phyloP scores from a whole-genome alignment of 2,797 vertebrate genomes.

The Pempheris klunzingeri region DNA sequence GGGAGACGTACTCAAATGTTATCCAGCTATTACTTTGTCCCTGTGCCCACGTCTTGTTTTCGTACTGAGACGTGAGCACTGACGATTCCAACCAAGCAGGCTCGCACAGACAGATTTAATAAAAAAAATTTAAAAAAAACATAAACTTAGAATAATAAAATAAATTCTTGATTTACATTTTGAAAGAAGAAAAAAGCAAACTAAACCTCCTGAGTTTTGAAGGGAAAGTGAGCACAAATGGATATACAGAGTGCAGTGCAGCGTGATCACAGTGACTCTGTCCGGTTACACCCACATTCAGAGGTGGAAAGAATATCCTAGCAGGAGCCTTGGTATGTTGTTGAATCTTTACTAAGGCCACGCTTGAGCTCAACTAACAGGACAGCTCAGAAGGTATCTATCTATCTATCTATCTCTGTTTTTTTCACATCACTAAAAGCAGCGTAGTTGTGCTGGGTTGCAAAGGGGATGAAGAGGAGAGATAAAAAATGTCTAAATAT shows the following conservation, averaged over 20 bases:
- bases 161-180: not conserved
- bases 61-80: not conserved
- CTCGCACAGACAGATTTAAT: not conserved
- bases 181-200: not conserved
- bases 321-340: constrained; percentile 24
- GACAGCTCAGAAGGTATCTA: constrained; percentile 6
- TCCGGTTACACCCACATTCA: constrained; percentile 64
- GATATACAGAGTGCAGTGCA: constrained; percentile 41
- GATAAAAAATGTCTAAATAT: constrained; percentile 9
- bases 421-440: constrained; percentile 1
- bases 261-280: constrained; percentile 44
- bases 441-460: not conserved
- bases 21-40: not conserved
- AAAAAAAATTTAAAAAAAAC: not conserved
- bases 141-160: not conserved
- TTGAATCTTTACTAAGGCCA: constrained; percentile 35
- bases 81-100: not conserved
- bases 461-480: constrained; percentile 10
- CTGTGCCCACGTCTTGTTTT: no score
- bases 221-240: constrained; percentile 32
- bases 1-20: not conserved
- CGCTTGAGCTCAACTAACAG: constrained; percentile 25
- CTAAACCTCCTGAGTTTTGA: constrained; percentile 3
- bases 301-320: constrained; percentile 50
- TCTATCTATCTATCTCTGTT: not conserved